Evolutionary conservation across 2,888 invertebrate genomes (phyloP), one percentile per base, ranked within the genome.

Genomic region (Pycnomerus fuliginosus): DNA sequence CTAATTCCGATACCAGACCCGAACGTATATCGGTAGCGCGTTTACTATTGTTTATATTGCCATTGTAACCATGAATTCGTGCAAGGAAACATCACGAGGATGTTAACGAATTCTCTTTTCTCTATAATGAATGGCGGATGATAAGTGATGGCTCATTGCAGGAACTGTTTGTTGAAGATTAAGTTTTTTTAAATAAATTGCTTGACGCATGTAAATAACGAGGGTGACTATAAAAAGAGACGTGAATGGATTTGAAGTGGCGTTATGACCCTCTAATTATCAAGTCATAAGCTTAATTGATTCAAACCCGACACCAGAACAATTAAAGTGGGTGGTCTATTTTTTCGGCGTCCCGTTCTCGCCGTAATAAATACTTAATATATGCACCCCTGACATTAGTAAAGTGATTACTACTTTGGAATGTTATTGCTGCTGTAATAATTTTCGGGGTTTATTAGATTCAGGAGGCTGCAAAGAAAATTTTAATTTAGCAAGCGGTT

Each of bases 301-400:
- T 52, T 61, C 62, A 61, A 39, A 34, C n/a, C n/a, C 33, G 29
- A 8, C 39, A 37, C 17, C 37, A 37, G 38, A 43, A 41, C 47
- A 43, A 37, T 42, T 46, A 46, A 17, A 41, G 28, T 22, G 27
- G 10, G 17, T 15, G 22, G 33, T 36, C 38, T 38, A 37, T 37
- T 44, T 40, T 45, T 41, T 36, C 39, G 39, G 15, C n/a, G 32
- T 27, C 14, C 24, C 33, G 33, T 39, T 34, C 22, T 37, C 25
- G 33, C 33, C 16, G 32, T 37, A 22, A 20, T 16, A 8, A 16
- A 12, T 14, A 8, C 28, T 24, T 44, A 39, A 44, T 32, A 27
- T 44, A 44, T 44, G 32, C 44, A 44, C 44, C 44, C 44, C 25
- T 17, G 17, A 16, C 12, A 16, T 25, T 17, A 30, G 31, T 11